phyloP scores from a whole-genome alignment of 2,797 vertebrate species.

The Phrynocephalus guinanensis region DNA sequence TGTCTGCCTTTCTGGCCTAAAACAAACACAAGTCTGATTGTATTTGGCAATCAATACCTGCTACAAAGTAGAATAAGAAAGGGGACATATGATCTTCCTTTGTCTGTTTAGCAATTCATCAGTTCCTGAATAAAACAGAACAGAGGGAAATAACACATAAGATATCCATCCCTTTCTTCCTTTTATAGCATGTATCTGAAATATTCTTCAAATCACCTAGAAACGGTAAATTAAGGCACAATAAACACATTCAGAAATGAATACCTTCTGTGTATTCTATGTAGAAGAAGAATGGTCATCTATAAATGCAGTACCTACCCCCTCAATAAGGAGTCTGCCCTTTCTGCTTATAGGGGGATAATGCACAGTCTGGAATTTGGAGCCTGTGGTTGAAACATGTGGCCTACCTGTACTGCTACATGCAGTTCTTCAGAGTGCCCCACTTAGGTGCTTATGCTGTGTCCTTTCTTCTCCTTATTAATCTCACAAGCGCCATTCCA shows the following conservation, averaged over 20 bases:
- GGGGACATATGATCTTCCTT: background rate
- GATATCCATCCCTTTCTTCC: background rate
- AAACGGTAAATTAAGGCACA: too few relatives aligned
- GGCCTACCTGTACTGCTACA: too few relatives aligned
- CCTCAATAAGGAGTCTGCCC: background rate
- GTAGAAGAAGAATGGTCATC: background rate
- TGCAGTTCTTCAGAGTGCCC: too few relatives aligned
- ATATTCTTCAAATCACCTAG: background rate
- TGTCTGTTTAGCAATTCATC: background rate
- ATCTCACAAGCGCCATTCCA: too few relatives aligned
- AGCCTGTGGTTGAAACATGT: too few relatives aligned
- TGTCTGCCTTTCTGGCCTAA: constrained; percentile 15
- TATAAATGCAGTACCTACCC: background rate
- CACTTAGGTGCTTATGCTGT: too few relatives aligned
- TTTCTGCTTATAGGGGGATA: background rate
- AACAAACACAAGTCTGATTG: background rate
- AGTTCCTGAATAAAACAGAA: background rate
- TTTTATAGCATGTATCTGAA: background rate
- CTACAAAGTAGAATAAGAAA: constrained; percentile 2
- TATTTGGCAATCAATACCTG: constrained; percentile 12
- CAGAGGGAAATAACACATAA: background rate
- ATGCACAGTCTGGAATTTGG: too few relatives aligned
- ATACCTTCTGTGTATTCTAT: too few relatives aligned
- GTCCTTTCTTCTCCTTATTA: too few relatives aligned
- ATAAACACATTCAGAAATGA: too few relatives aligned